Base-by-base conservation (phyloP, 1,140 invertebrate genomes). In the Rhopalosiphum padi region DNA sequence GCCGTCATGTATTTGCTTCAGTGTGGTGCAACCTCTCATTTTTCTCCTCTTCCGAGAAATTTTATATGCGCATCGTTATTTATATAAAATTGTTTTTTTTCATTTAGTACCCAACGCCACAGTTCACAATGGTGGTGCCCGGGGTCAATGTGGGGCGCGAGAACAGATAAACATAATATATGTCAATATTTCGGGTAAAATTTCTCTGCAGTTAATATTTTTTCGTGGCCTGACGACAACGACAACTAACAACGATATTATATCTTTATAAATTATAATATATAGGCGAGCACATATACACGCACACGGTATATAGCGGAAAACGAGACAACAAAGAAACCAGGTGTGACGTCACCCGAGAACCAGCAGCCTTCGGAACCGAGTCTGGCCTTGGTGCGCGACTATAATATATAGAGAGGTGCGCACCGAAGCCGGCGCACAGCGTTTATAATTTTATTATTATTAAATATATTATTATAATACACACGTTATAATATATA, bases 281-380 rank as follows among this genome's bases (percentile, higher is more conserved):
- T 22, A 60, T 77, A 77, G 60, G n/a, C 60, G 60, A 21, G 15
- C 46, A 30, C 30, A 11, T 11, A n/a, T 51, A 30, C 86, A 48
- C 46, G 30, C 48, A 55, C 35, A 85, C 35, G 85, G 21, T 18
- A 86, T 93, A 93, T 93, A 93, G 91, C 91, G 91, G 91, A 93
- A 93, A 83, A 93, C 91, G 91, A 93, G 91, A 93, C 91, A 93
- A 93, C 91, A 93, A 93, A 93, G 91, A 93, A 93, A 93, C 91
- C 91, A 93, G 91, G 91, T 93, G 91, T 93, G 91, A 93, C 91
- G 91, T 93, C 91, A 93, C 51, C 82, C 37, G 89, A 68, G 88
- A 89, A 89, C 88, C 51, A 89, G 30, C 60, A 77, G 89, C 89
- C 89, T 90, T 90, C 89, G 53, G 55, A 90, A 60, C 60, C 22